Evolutionary conservation across 2,113 vertebrate species (phyloP), one percentile per base, ranked within the genome.

Genomic region (Centropristis striata): DNA sequence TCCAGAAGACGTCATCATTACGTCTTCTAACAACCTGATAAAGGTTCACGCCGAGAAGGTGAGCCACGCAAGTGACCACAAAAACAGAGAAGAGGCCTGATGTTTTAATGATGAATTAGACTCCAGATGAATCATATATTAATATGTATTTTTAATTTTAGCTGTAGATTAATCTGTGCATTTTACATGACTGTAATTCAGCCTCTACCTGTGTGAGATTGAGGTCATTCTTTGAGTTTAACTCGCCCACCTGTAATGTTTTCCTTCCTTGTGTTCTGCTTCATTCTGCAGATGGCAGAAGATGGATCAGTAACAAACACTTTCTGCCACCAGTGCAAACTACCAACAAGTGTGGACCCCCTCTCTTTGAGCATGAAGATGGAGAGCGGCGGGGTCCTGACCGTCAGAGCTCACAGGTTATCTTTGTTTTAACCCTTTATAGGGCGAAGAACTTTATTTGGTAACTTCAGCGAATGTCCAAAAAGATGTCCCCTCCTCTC

Each of bases 11-110:
- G 96, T 97, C 66, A 95, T 98, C 0, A 94, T 98, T 82, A 97
- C 95, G 79, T 96, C 95, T 4, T 97, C 96, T 65, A 97, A 98
- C 92, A 97, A 97, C 90, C 94, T 96, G 80, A 97, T 97, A 1
- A 94, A 97, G 81, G 96, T 98, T 72, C 94, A 94, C 1, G 97
- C 96, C 0, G 97, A 99, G 92, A 99, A 98, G 96, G 97, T 97
- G 90, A 95, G 94, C 18, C 49, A 16, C 27, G 14, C 37, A 71
- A 36, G 25, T 5, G 1, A 37, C 27, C 18, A 23, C 42, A 18
- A 42, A 37, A 63, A 41, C 5, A 8, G 5, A 41, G 1, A 39
- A 58, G 25, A 18, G 25, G 20, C 7, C 15, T 63, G 16, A 5
- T 42, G 42, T 49, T 57, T 63, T 5, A 18, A n/a, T 73, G 1